Conservation (phyloP, 2,888 invertebrate genomes). For the Entomobrya proxima region DNA sequence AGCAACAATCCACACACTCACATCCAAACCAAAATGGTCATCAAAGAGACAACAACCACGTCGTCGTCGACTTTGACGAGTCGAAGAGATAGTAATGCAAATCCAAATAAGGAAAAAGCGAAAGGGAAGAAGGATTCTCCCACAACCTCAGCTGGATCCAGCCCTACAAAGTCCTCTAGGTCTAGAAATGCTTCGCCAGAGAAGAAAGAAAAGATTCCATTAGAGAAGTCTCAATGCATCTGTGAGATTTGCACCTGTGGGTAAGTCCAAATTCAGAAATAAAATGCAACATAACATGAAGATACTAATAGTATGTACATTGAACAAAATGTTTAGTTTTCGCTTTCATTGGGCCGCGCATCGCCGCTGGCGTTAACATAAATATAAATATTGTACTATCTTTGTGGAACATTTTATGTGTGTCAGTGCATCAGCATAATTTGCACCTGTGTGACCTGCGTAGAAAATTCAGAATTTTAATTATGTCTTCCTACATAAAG, state of each 20-base stretch:
- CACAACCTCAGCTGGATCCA: conserved; percentile 61
- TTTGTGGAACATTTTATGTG: neutral
- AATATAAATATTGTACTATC: neutral
- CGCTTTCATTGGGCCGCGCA: neutral
- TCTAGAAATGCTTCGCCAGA: conserved; percentile 45
- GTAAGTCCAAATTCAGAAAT: conserved; percentile 83
- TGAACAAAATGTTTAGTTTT: no score
- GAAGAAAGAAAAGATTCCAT: conserved; percentile 13
- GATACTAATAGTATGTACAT: neutral
- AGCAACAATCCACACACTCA: neutral
- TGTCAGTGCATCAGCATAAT: conserved; percentile 6
- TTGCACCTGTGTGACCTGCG: conserved; percentile 31
- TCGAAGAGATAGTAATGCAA: conserved; percentile 60
- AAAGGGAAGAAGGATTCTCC: conserved; percentile 64
- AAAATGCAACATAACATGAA: no score
- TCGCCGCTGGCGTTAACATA: neutral
- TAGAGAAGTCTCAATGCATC: conserved; percentile 82
- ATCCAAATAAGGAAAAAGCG: conserved; percentile 66
- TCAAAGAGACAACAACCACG: conserved; percentile 55
- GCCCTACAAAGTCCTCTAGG: conserved; percentile 53
- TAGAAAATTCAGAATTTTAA: conserved; percentile 33
- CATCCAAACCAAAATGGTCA: conserved; percentile 53
- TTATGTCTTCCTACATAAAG: conserved; percentile 22
- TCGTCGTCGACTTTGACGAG: conserved; percentile 40
- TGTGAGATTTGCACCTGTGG: conserved; percentile 94